Percentiles rank a stretch among this genome's conserved stretches.
phyloP scores from a whole-genome alignment of 2,888 invertebrate genomes.

The Cenopis cana region DNA sequence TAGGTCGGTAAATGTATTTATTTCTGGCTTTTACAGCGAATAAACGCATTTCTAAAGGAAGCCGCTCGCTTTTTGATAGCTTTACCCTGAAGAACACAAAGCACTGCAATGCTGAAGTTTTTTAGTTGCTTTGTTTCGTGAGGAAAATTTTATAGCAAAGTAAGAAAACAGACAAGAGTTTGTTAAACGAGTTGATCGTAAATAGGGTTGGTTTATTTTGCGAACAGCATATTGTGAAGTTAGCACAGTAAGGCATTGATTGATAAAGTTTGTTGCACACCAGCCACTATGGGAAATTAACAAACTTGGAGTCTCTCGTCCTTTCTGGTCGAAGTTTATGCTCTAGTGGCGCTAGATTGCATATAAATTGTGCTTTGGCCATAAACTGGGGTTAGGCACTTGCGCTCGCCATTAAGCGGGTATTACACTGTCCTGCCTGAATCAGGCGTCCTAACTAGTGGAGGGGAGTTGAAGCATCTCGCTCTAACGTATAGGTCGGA shows the following conservation, averaged over 20 bases:
- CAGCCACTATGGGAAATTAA: conserved; percentile 75
- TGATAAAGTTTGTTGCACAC: conserved; percentile 75
- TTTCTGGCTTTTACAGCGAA: conserved; percentile 48
- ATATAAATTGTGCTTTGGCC: conserved; percentile 62
- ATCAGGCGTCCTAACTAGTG: too few species aligned
- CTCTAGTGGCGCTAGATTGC: conserved; percentile 59
- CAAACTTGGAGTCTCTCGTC: conserved; percentile 70
- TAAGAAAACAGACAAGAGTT: conserved; percentile 25
- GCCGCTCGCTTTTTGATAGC: conserved; percentile 59
- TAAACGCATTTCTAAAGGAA: conserved; percentile 54
- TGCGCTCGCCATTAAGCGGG: conserved; percentile 17
- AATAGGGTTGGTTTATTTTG: conserved; percentile 37
- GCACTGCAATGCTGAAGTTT: conserved; percentile 49
- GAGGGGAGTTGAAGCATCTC: too few species aligned
- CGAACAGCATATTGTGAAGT: conserved; percentile 59
- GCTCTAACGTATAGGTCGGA: too few species aligned
- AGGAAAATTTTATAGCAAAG: conserved; percentile 29
- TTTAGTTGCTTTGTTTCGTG: conserved; percentile 34
- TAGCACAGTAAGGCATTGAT: conserved; percentile 62
- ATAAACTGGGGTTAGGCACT: conserved; percentile 49
- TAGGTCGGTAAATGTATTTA: conserved; percentile 28
- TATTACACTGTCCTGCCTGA: too few species aligned
- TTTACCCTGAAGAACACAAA: conserved; percentile 53
- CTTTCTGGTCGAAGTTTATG: conserved; percentile 63
- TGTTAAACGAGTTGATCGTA: conserved; percentile 3